A percentile compares a stretch with the other conserved stretches of the same genome.
Conservation (phyloP, 2,888 invertebrate species). For the Gnatocerus cornutus region DNA sequence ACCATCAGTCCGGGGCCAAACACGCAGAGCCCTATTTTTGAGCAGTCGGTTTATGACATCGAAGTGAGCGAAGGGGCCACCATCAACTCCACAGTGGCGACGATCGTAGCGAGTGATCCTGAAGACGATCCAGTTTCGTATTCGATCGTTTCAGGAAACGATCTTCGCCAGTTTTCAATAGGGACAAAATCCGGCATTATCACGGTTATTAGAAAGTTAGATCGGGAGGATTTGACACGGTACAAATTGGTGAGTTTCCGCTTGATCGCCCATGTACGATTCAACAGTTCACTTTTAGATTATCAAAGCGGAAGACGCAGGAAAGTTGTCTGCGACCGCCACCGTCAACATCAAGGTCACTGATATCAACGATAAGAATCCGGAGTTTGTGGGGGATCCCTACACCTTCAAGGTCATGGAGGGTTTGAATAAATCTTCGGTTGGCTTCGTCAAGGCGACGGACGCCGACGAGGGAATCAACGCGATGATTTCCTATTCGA, state of each 20-base stretch:
- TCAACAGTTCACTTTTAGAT: conserved; percentile 77
- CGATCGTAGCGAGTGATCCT: conserved; percentile 89
- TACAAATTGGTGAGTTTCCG: conserved; percentile 82
- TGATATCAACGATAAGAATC: conserved; percentile 94
- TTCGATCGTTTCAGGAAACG: conserved; percentile 91
- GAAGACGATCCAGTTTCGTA: conserved; percentile 91
- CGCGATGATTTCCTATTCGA: conserved; percentile 85
- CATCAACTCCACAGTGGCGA: conserved; percentile 88
- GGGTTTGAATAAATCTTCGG: conserved; percentile 76
- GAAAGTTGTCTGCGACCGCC: conserved; percentile 85
- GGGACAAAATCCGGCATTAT: conserved; percentile 92
- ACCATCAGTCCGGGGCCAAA: conserved; percentile 88
- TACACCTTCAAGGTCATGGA: conserved; percentile 89
- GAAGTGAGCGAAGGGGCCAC: conserved; percentile 93
- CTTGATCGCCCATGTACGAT: background rate
- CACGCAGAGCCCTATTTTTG: conserved; percentile 86
- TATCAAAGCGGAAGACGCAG: conserved; percentile 90
- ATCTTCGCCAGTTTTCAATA: conserved; percentile 89
- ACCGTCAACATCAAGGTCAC: conserved; percentile 92
- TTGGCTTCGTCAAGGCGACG: conserved; percentile 88
- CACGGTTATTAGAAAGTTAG: conserved; percentile 87
- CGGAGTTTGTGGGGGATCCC: conserved; percentile 87
- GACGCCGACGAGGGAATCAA: conserved; percentile 91
- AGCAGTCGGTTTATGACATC: conserved; percentile 87
- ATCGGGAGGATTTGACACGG: conserved; percentile 90